Conservation (phyloP, 2,888 invertebrate genomes). For the Villa cingulata region DNA sequence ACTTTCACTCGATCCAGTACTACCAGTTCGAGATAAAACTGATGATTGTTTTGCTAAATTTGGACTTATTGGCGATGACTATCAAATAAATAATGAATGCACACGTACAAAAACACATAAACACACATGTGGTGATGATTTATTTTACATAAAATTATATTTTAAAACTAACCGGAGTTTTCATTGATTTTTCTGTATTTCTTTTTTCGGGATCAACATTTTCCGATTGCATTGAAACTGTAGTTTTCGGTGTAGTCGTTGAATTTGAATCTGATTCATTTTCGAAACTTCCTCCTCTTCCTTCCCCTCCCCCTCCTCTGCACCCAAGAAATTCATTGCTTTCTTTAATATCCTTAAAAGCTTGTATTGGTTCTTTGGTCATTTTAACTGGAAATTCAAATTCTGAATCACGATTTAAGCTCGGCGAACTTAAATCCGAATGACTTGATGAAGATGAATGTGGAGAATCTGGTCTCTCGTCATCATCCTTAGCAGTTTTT, state of each 20-base stretch:
- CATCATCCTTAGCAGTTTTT: conserved; percentile 30
- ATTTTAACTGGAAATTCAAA: conserved; percentile 39
- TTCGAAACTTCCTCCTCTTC: conserved; percentile 43
- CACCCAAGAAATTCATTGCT: too few relatives aligned
- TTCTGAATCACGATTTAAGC: conserved; percentile 55
- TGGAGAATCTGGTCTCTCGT: conserved; percentile 51
- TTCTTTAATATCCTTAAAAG: too few relatives aligned
- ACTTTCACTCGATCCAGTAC: conserved; percentile 44
- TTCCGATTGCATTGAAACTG: conserved; percentile 44
- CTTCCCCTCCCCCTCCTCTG: too few relatives aligned
- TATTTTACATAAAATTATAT: not conserved
- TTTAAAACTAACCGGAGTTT: conserved; percentile 24
- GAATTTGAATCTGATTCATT: conserved; percentile 68
- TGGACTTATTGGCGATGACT: conserved; percentile 43
- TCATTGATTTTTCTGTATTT: conserved; percentile 17
- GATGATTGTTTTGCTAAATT: conserved; percentile 34
- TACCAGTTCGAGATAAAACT: conserved; percentile 48
- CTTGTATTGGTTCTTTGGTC: too few relatives aligned
- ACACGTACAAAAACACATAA: too few relatives aligned
- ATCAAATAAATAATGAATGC: not conserved
- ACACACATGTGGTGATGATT: not conserved
- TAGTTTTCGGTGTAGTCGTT: conserved; percentile 58
- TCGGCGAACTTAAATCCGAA: conserved; percentile 55
- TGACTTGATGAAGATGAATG: conserved; percentile 62
- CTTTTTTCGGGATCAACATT: conserved; percentile 21